phyloP scores from a whole-genome alignment of 2,888 invertebrate genomes.

The Hyposoter didymator region DNA sequence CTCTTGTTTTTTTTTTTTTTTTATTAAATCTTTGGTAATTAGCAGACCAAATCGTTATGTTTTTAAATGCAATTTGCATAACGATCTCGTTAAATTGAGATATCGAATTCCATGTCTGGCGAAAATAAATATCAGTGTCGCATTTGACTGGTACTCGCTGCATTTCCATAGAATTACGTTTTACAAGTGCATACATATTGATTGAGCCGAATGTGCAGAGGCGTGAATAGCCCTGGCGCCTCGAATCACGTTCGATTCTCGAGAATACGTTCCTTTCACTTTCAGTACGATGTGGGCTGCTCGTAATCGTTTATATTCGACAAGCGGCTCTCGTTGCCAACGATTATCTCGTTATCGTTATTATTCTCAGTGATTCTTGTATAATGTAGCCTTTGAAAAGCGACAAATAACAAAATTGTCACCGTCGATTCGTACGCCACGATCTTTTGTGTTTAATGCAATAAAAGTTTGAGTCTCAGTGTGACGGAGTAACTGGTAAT shows the following conservation, averaged over 20 bases:
- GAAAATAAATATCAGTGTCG: slow-evolving; percentile 28
- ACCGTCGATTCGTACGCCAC: neutral
- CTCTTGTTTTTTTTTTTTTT: neutral
- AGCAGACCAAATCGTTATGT: neutral
- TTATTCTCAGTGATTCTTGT: slow-evolving; percentile 20
- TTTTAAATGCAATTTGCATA: neutral
- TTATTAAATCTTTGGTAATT: no score
- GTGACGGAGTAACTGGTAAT: slow-evolving; percentile 14
- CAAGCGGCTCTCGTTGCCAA: slow-evolving; percentile 21
- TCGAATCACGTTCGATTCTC: slow-evolving; percentile 34
- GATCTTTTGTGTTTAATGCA: slow-evolving; percentile 12
- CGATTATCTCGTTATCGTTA: slow-evolving; percentile 56
- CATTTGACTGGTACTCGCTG: slow-evolving; percentile 34
- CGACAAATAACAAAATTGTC: neutral
- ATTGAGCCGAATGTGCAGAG: slow-evolving; percentile 62
- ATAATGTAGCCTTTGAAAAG: neutral
- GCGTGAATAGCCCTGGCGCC: slow-evolving; percentile 64
- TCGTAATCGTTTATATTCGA: slow-evolving; percentile 11
- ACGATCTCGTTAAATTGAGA: slow-evolving; percentile 34
- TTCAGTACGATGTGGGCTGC: slow-evolving; percentile 35
- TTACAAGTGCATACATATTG: slow-evolving; percentile 29
- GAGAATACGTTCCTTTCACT: slow-evolving; percentile 61
- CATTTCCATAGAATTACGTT: slow-evolving; percentile 23
- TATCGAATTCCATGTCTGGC: slow-evolving; percentile 22
- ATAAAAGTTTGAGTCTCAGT: slow-evolving; percentile 13